Evolutionary conservation across 64 coral and sea anemone genomes (phyloP), one percentile per base, ranked within the genome.

Genomic region (Dendronephthya gigantea): DNA sequence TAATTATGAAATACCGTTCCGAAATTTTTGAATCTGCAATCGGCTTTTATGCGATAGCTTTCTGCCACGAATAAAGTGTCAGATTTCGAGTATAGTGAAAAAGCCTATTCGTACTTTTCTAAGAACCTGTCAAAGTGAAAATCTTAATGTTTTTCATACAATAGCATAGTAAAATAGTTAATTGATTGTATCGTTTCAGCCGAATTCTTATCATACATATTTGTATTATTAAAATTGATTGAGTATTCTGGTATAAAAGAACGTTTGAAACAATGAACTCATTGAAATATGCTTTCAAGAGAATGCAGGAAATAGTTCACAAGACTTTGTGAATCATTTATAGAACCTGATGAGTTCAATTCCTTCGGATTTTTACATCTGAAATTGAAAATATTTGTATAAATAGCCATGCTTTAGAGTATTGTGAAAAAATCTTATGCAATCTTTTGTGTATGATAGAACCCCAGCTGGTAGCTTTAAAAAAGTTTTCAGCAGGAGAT

Each of bases 1-100:
- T 22, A n/a, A n/a, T n/a, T 68, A 84, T 84, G 81, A 89, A 84
- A 16, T 83, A 28, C n/a, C 22, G 49, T 34, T 7, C 22, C 19
- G 32, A 79, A 36, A 34, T 79, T 79, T 9, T 27, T n/a, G 19
- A 15, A 52, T 22, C 19, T 62, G 25, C 55, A 62, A 62, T 62
- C 12, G 25, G 10, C 25, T n/a, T 62, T 19, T 62, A n/a, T 27
- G 55, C 8, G 55, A 62, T 19, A 19, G 55, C 12, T 27, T 22
- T n/a, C 7, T 27, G 12, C 25, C 55, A 62, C 7, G 19, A 17
- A 62, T 62, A 5, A 19, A n/a, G 19, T 62, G 17, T 62, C 55
- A 62, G 25, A 4, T 62, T 62, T 62, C 19, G 19, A n/a, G 1
- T 6, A 45, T 45, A 45, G 41, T 45, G 11, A 45, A 45, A 6